These are phyloP conservation scores for Creontiades dilutus DNA, from an alignment of 2,888 invertebrate species.

Conservation along the genomic window DNA sequence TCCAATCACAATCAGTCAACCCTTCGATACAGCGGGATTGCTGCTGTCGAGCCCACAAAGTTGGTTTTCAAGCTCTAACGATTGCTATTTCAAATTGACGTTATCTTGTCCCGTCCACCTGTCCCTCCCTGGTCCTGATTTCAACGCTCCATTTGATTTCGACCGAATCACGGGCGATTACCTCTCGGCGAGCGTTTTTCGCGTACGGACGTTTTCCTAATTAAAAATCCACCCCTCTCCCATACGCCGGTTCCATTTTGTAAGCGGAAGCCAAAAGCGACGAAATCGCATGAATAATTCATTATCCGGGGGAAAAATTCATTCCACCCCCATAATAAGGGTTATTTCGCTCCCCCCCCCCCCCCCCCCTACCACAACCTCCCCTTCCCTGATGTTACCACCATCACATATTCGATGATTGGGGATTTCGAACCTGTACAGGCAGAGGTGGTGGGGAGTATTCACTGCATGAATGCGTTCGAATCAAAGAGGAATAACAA, in stretches of 20 bases:
- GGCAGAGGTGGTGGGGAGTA: not conserved
- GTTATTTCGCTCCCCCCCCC: not conserved
- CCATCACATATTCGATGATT: constrained; percentile 35
- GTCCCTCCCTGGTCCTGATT: not conserved
- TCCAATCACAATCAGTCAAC: no score
- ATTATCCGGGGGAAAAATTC: constrained; percentile 24
- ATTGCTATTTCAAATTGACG: not conserved
- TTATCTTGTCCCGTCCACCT: not conserved
- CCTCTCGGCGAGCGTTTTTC: not conserved
- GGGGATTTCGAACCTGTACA: not conserved
- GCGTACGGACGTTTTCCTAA: not conserved
- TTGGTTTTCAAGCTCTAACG: not conserved
- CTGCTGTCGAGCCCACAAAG: no score
- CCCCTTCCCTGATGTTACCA: not conserved
- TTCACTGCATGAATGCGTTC: constrained; percentile 10
- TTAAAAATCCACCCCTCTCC: constrained; percentile 2
- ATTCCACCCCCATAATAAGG: constrained; percentile 16
- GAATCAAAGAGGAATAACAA: constrained; percentile 36
- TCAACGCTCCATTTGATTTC: constrained; percentile 11
- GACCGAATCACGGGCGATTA: constrained; percentile 5
- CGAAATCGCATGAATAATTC: constrained; percentile 27
- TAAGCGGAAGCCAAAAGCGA: not conserved
- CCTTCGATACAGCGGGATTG: no score
- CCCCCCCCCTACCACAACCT: not conserved
- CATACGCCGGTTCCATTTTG: not conserved